Evolutionary conservation across 1,140 invertebrate species (phyloP).

Genomic region (Leptinotarsa texana): DNA sequence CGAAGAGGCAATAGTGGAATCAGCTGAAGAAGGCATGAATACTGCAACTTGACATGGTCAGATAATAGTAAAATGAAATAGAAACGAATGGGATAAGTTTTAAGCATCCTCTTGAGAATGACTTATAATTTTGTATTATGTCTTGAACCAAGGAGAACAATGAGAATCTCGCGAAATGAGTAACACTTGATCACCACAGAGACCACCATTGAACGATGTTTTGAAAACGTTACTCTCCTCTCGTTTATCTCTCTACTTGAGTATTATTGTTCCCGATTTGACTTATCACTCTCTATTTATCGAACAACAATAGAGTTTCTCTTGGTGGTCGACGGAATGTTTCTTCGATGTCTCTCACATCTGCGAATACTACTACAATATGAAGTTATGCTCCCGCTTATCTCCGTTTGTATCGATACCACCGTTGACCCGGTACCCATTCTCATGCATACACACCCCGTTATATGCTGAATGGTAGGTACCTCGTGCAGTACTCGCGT

Average conservation of each 20-base stretch:
- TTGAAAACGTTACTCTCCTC: neutral
- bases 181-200: neutral
- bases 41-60: too few species aligned
- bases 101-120: too few species aligned
- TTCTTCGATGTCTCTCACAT: neutral
- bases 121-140: too few species aligned
- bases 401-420: neutral
- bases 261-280: neutral
- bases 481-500: neutral
- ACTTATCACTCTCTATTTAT: neutral
- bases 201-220: neutral
- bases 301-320: slow-evolving; percentile 6
- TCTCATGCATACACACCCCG: slow-evolving; percentile 19
- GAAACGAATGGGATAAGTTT: too few species aligned
- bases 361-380: slow-evolving; percentile 8
- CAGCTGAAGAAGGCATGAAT: too few species aligned
- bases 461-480: slow-evolving; percentile 12
- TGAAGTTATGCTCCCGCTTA: slow-evolving; percentile 3
- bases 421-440: slow-evolving; percentile 17
- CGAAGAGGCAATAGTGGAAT: too few species aligned
- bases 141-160: neutral
- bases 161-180: neutral
- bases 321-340: neutral
- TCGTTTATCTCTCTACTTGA: neutral
- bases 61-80: too few species aligned